Percentiles rank a stretch among this genome's conserved stretches.
Evolutionary conservation across 2,113 vertebrate genomes (phyloP).

Genomic region (Siphamia tubifer): DNA sequence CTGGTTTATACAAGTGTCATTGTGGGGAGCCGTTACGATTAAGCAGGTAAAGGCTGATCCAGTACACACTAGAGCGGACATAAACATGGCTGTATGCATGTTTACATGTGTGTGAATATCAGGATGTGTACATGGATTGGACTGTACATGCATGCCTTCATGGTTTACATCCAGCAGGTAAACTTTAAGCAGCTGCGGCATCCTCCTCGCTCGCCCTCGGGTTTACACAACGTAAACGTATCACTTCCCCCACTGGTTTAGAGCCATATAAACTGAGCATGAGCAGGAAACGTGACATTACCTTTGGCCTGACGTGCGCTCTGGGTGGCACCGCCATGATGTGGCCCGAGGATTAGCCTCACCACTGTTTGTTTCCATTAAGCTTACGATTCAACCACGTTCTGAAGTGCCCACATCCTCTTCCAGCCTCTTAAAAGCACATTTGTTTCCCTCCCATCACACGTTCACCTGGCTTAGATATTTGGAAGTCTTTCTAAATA

Average conservation of each 20-base stretch:
- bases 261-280: conserved; percentile 63
- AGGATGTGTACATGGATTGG: not conserved
- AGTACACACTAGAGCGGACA: not conserved
- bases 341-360: conserved; percentile 47
- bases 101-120: not conserved
- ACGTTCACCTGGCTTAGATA: conserved; percentile 31
- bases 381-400: not conserved
- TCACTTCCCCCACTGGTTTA: conserved; percentile 69
- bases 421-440: conserved; percentile 21
- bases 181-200: conserved; percentile 69
- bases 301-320: conserved; percentile 27
- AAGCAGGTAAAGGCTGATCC: conserved; percentile 30
- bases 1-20: conserved; percentile 49
- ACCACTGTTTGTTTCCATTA: conserved; percentile 67
- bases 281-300: conserved; percentile 36
- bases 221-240: conserved; percentile 79
- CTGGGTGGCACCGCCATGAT: conserved; percentile 71
- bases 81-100: conserved; percentile 26
- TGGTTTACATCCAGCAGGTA: conserved; percentile 74
- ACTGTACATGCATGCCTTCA: not conserved
- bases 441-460: conserved; percentile 12
- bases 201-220: conserved; percentile 33
- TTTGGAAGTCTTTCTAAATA: conserved; percentile 52
- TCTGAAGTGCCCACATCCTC: conserved; percentile 45
- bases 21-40: not conserved